phyloP scores from a whole-genome alignment of 2,888 invertebrate genomes.

The Spodoptera exigua region DNA sequence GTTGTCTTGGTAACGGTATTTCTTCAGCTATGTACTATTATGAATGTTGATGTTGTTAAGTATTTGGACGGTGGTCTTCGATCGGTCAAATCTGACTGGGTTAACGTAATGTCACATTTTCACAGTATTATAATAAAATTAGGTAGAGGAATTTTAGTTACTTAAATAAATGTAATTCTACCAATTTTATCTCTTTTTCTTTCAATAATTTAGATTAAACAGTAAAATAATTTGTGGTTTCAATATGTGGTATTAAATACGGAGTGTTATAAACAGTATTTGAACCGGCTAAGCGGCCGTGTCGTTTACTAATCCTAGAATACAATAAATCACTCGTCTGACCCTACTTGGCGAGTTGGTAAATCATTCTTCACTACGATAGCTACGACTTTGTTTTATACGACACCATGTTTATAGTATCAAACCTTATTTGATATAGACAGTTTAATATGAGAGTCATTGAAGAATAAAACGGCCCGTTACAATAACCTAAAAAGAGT shows the following conservation, averaged over 20 bases:
- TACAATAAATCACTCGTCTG: constrained; percentile 74
- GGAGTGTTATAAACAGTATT: constrained; percentile 43
- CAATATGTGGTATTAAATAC: constrained; percentile 22
- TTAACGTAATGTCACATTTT: too few species aligned
- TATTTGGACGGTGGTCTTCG: too few species aligned
- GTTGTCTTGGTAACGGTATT: too few species aligned
- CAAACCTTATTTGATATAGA: constrained; percentile 50
- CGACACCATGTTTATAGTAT: constrained; percentile 49
- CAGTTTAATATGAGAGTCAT: constrained; percentile 25
- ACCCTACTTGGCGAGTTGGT: constrained; percentile 69
- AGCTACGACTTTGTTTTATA: constrained; percentile 58
- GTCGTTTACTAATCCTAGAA: constrained; percentile 64
- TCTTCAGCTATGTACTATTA: too few species aligned
- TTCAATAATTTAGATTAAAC: too few species aligned
- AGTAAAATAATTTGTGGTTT: too few species aligned
- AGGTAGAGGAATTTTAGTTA: too few species aligned
- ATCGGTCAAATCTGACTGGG: too few species aligned
- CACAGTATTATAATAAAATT: too few species aligned
- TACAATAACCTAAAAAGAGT: constrained; percentile 26
- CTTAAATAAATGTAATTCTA: too few species aligned
- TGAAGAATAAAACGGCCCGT: constrained; percentile 36
- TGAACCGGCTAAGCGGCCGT: constrained; percentile 46
- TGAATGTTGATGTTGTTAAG: too few species aligned
- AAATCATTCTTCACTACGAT: constrained; percentile 70
- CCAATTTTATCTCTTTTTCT: too few species aligned